A percentile compares a stretch with the other conserved stretches of the same genome.
Conservation (phyloP, 2,888 invertebrate species). For the Brachypalpus laphriformis region DNA sequence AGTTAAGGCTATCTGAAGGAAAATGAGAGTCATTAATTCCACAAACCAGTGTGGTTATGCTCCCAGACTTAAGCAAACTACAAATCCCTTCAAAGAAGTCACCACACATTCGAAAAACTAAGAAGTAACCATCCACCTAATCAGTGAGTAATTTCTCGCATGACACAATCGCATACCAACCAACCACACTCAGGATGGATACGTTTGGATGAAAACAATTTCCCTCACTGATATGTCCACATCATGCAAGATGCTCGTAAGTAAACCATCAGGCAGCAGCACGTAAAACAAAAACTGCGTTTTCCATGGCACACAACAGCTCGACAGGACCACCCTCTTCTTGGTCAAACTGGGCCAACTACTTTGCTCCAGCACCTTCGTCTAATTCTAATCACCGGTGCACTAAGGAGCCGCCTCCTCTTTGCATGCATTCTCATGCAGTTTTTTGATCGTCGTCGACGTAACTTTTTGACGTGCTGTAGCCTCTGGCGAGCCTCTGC, state of each 20-base stretch:
- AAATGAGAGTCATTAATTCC: too few relatives aligned
- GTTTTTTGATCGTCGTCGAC: constrained; percentile 63
- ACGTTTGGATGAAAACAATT: constrained; percentile 50
- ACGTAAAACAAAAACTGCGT: constrained; percentile 18
- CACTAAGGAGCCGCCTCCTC: constrained; percentile 5
- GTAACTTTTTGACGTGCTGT: constrained; percentile 61
- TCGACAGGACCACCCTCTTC: constrained; percentile 65
- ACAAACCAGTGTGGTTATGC: too few relatives aligned
- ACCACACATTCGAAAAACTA: too few relatives aligned
- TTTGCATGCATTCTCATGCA: constrained; percentile 35
- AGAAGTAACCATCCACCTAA: constrained; percentile 38
- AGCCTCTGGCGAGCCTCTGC: constrained; percentile 35
- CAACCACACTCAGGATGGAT: constrained; percentile 16
- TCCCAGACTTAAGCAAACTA: too few relatives aligned
- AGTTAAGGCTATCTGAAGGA: too few relatives aligned
- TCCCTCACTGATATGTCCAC: constrained; percentile 58
- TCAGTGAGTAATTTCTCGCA: constrained; percentile 47
- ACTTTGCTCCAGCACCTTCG: constrained; percentile 60
- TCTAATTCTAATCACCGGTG: constrained; percentile 63
- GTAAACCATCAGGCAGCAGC: constrained; percentile 31
- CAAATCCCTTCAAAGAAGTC: too few relatives aligned
- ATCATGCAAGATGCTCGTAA: constrained; percentile 66
- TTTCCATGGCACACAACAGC: not conserved
- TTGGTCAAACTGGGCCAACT: constrained; percentile 63
- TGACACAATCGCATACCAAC: constrained; percentile 33